Conservation (phyloP, 2,888 invertebrate species). For the Synanthedon formicaeformis region DNA sequence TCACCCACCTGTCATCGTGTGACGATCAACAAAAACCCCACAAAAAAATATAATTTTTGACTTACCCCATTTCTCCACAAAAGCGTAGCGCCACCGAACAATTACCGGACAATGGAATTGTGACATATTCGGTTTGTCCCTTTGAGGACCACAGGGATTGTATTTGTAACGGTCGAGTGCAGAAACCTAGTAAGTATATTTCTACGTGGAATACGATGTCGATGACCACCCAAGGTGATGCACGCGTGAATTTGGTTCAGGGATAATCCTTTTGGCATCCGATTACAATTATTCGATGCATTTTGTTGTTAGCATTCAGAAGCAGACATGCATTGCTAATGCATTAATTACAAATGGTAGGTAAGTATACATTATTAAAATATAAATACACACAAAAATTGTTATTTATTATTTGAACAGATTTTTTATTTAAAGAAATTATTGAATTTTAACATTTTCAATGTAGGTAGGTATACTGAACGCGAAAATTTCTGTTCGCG, state of each 20-base stretch:
- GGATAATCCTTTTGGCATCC: conserved; percentile 28
- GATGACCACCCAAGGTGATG: conserved; percentile 35
- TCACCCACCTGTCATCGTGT: conserved; percentile 37
- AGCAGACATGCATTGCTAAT: background rate
- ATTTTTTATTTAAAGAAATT: too few relatives aligned
- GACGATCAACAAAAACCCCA: conserved; percentile 10
- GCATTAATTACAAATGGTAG: too few relatives aligned
- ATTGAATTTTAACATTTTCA: too few relatives aligned
- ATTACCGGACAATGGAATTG: conserved; percentile 39
- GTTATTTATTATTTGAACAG: too few relatives aligned
- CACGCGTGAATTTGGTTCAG: conserved; percentile 35
- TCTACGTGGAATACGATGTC: conserved; percentile 15
- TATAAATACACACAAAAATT: too few relatives aligned
- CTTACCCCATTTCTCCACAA: conserved; percentile 35
- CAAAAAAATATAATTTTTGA: conserved; percentile 46
- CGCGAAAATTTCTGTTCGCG: too few relatives aligned
- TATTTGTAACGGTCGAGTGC: conserved; percentile 29
- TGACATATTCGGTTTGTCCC: conserved; percentile 49
- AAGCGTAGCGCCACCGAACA: conserved; percentile 59
- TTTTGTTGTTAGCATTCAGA: background rate
- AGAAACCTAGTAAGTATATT: conserved; percentile 4
- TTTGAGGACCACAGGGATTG: conserved; percentile 37
- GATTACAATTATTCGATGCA: conserved; percentile 14
- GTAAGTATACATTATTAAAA: too few relatives aligned
- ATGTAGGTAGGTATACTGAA: too few relatives aligned